These are phyloP conservation scores for Pristiophorus japonicus DNA, from an alignment of 2,113 vertebrate genomes.

Conservation along the genomic window DNA sequence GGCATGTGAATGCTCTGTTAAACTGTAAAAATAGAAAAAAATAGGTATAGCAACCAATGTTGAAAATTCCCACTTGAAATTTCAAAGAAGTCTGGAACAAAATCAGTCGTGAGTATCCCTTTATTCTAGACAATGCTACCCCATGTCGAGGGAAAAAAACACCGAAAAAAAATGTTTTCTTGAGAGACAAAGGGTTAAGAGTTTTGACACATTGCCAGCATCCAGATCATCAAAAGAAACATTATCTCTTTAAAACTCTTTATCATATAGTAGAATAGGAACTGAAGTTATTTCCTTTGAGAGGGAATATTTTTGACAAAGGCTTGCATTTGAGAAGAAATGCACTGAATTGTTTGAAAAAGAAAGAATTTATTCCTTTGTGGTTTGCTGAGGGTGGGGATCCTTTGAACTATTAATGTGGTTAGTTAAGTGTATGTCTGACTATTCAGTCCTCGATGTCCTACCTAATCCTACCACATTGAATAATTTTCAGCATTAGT, in stretches of 20 bases:
- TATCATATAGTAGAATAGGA: conserved; percentile 19
- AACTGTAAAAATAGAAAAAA: background rate
- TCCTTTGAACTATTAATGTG: conserved; percentile 32
- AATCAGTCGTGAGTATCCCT: background rate
- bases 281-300: conserved; percentile 31
- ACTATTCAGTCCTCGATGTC: background rate
- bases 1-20: background rate
- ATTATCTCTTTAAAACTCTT: conserved; percentile 29
- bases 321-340: conserved; percentile 7
- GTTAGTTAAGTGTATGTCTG: background rate
- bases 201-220: conserved; percentile 23
- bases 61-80: background rate
- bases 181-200: conserved; percentile 33
- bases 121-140: background rate
- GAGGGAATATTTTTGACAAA: conserved; percentile 14
- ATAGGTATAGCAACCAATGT: too few relatives aligned
- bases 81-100: background rate
- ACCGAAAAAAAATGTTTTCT: background rate
- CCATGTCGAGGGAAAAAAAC: background rate
- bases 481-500: conserved; percentile 15
- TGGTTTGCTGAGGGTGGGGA: conserved; percentile 6
- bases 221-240: conserved; percentile 32
- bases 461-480: background rate
- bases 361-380: conserved; percentile 33
- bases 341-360: conserved; percentile 13